phyloP scores from a whole-genome alignment of 2,888 invertebrate genomes.

The Prosopocoilus inquinatus region DNA sequence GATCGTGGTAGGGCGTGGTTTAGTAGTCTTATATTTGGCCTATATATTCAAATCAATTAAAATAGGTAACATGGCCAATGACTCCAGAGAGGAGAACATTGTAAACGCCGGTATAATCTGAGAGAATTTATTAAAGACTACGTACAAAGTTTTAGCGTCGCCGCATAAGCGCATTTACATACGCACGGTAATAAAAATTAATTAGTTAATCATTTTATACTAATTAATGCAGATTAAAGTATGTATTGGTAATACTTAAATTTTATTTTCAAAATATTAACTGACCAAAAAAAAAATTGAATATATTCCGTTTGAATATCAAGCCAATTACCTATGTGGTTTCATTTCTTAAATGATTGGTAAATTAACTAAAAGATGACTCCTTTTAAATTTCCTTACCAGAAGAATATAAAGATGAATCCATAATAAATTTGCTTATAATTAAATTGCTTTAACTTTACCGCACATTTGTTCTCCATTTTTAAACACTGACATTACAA shows the following conservation, averaged over 20 bases:
- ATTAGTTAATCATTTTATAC: too few relatives aligned
- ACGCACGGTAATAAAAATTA: too few relatives aligned
- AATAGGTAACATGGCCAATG: conserved; percentile 26
- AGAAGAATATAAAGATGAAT: conserved; percentile 47
- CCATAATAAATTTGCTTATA: conserved; percentile 40
- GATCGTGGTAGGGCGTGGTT: conserved; percentile 44
- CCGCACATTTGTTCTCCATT: conserved; percentile 38
- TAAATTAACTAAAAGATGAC: too few relatives aligned
- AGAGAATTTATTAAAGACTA: conserved; percentile 2
- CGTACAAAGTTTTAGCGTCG: background rate
- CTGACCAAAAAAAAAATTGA: too few relatives aligned
- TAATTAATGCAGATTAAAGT: too few relatives aligned
- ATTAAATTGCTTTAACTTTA: conserved; percentile 29
- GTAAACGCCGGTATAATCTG: conserved; percentile 14
- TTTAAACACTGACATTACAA: conserved; percentile 43
- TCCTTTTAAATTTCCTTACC: conserved; percentile 36
- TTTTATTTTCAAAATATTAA: too few relatives aligned
- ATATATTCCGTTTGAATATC: too few relatives aligned
- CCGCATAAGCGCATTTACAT: too few relatives aligned
- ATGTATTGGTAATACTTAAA: too few relatives aligned
- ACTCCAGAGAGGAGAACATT: conserved; percentile 13
- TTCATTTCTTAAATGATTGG: too few relatives aligned
- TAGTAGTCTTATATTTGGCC: conserved; percentile 33
- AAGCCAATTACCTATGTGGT: too few relatives aligned
- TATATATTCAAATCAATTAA: conserved; percentile 39